A percentile compares a stretch with the other conserved stretches of the same genome.
Conservation (phyloP, 2,888 invertebrate genomes). For the Neoascia interrupta region DNA sequence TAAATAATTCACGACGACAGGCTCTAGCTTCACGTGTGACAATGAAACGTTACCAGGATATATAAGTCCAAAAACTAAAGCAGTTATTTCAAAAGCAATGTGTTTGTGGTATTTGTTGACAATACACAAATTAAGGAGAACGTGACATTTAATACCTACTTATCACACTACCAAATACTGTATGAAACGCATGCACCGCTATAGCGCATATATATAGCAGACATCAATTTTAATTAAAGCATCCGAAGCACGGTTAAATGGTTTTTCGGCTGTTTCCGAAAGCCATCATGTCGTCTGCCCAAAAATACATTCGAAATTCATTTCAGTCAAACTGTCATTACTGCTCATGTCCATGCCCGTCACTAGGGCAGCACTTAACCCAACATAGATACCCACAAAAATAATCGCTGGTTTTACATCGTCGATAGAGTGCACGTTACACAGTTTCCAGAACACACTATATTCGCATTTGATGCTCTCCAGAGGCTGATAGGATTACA, state of each 20-base stretch:
- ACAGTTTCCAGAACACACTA: conserved; percentile 6
- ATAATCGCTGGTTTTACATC: conserved; percentile 55
- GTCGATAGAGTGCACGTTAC: conserved; percentile 45
- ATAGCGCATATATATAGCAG: too few relatives aligned
- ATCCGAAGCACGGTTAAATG: conserved; percentile 24
- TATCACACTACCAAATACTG: too few relatives aligned
- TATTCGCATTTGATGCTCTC: neutral
- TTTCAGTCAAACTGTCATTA: conserved; percentile 54
- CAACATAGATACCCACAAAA: conserved; percentile 18
- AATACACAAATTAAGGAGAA: too few relatives aligned
- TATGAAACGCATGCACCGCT: too few relatives aligned
- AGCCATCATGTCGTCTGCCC: conserved; percentile 35
- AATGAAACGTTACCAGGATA: too few relatives aligned
- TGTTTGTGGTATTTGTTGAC: too few relatives aligned
- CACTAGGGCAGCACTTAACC: neutral
- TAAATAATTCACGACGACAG: too few relatives aligned
- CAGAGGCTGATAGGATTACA: conserved; percentile 41
- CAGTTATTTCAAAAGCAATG: too few relatives aligned
- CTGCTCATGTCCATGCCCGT: conserved; percentile 19
- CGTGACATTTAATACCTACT: too few relatives aligned
- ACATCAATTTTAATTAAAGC: conserved; percentile 47
- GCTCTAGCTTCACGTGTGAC: too few relatives aligned
- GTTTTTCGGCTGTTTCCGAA: conserved; percentile 31
- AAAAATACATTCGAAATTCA: conserved; percentile 35
- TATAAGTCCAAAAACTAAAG: too few relatives aligned